Percentiles rank a stretch among this genome's conserved stretches.
Conservation (phyloP, 1,140 invertebrate genomes). For the Colletes gigas region DNA sequence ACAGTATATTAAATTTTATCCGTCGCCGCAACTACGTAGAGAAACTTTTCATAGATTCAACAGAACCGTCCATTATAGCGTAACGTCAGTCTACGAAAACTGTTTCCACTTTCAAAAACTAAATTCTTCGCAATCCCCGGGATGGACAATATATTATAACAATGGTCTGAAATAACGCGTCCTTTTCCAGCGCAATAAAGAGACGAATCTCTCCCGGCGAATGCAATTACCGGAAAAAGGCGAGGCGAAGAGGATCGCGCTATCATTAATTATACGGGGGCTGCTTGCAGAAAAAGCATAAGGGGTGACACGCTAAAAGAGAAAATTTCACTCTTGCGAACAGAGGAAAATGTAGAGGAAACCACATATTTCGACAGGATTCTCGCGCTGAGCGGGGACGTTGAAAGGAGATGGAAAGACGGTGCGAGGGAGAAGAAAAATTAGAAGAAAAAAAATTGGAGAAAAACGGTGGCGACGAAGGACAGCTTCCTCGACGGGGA, state of each 20-base stretch:
- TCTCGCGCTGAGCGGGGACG: not conserved
- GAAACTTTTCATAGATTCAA: not conserved
- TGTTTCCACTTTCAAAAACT: not conserved
- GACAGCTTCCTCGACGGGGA: not conserved
- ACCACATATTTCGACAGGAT: slow-evolving; percentile 54
- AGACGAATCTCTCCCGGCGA: slow-evolving; percentile 12
- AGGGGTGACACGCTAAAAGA: not conserved
- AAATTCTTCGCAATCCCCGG: slow-evolving; percentile 4
- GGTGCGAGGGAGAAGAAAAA: not conserved
- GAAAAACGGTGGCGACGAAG: not conserved
- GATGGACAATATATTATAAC: not conserved
- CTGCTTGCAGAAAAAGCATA: not conserved
- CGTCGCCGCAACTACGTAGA: not conserved
- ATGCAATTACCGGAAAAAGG: slow-evolving; percentile 50
- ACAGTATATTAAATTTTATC: too few relatives aligned
- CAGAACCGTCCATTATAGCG: not conserved
- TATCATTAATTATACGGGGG: slow-evolving; percentile 44
- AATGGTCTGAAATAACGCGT: slow-evolving; percentile 21
- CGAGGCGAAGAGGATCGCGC: slow-evolving; percentile 24
- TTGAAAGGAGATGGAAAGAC: not conserved
- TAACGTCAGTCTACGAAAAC: not conserved
- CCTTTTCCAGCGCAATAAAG: slow-evolving; percentile 17
- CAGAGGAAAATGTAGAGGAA: slow-evolving; percentile 15
- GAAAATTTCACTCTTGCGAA: slow-evolving; percentile 25
- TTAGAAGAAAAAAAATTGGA: not conserved